Evolutionary conservation across 1,140 invertebrate genomes (phyloP), one percentile per base, ranked within the genome.

Genomic region (Diachasma alloeum): DNA sequence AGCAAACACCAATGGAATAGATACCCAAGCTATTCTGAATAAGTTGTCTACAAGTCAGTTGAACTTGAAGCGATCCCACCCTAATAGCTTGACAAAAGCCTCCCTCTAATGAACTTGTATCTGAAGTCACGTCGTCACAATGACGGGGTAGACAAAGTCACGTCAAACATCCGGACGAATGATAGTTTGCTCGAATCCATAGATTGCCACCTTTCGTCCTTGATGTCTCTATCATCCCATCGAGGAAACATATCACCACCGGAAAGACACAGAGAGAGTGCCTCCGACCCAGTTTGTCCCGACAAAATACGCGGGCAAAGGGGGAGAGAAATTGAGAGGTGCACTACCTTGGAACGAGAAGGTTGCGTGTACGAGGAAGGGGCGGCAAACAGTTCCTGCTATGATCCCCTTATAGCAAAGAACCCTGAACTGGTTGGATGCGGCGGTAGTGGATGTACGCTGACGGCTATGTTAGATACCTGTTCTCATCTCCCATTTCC

Each of bases 401-500:
- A 19, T 56, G 48, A 56, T 56, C 48, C n/a, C n/a, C n/a, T 6
- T 19, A 15, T 19, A 56, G 48, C 48, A 17, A 17, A 56, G 39
- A 56, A 56, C 8, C 15, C n/a, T 19, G 2, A 31, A 31, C 48
- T 2, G 13, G 6, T 17, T 19, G n/a, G 15, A 13, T 56, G 48
- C 1, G n/a, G 13, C 46, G 17, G 13, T 4, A 48, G 46, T n/a
- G 46, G 46, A 6, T 48, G 46, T 48, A 56, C 48, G 15, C n/a
- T 56, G 19, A 13, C 10, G 48, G 19, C n/a, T 19, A 56, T 19
- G n/a, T 22, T 56, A 22, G 77, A 42, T 81, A 81, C 73, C 76
- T 76, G 78, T 74, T 80, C 74, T 13, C 39, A 42, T 42, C 39
- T 69, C 31, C 74, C 24, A 46, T 77, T 56, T 67, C 75, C 68